These are phyloP conservation scores for Halcyon malimbica DNA, from an alignment of 2,113 vertebrate species.

Conservation along the genomic window DNA sequence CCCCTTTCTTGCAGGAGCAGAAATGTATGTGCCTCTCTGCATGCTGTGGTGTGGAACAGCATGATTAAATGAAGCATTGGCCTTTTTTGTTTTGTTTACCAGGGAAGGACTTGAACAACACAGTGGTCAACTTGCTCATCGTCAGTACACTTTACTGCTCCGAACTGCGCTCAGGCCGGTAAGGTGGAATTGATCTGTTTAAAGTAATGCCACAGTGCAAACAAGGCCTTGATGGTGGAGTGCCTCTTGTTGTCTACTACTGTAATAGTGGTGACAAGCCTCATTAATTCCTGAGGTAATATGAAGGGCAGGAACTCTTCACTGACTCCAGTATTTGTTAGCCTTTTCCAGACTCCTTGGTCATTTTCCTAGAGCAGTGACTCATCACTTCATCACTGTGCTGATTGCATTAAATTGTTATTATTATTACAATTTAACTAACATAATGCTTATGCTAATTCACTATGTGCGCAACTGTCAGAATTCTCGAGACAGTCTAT, in stretches of 20 bases:
- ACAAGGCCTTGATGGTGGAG: not conserved
- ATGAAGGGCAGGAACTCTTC: not conserved
- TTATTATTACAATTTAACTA: not conserved
- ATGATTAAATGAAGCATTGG: not conserved
- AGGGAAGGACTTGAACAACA: not conserved
- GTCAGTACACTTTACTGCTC: not conserved
- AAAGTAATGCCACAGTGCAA: not conserved
- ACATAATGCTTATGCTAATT: not conserved
- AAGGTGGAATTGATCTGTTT: not conserved
- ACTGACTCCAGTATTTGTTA: not conserved
- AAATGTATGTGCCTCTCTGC: not conserved
- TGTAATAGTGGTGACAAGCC: not conserved
- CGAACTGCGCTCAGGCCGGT: not conserved
- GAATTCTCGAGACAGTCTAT: not conserved
- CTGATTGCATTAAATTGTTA: not conserved
- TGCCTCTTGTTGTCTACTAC: not conserved
- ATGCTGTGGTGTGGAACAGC: not conserved
- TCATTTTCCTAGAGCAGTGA: conserved; percentile 26
- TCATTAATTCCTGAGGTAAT: not conserved
- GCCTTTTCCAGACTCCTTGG: conserved; percentile 11
- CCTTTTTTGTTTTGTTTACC: not conserved
- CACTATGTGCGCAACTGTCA: not conserved
- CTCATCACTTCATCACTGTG: not conserved
- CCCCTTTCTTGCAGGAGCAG: not conserved
- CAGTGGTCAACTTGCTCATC: not conserved